Evolutionary conservation across 1,140 invertebrate genomes (phyloP).

Genomic region (Drosophila leontia): DNA sequence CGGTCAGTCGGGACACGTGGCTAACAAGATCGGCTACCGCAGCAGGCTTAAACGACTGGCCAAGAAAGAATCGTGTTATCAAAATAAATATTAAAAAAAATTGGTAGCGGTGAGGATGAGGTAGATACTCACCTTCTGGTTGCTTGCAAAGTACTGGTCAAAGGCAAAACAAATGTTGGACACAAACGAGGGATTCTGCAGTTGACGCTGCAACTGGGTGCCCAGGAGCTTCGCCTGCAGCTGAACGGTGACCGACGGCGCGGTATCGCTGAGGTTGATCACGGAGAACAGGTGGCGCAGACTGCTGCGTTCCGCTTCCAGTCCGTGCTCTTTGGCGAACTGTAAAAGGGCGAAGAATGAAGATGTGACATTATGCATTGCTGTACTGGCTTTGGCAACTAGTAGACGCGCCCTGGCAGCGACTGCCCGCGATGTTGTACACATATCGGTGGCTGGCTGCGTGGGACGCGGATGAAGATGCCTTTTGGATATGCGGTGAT

Average conservation of each 20-base stretch:
- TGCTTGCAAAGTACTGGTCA: constrained; percentile 88
- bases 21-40: constrained; percentile 90
- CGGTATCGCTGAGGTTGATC: constrained; percentile 88
- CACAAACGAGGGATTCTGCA: constrained; percentile 90
- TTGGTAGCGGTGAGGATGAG: neutral
- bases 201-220: constrained; percentile 89
- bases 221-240: constrained; percentile 89
- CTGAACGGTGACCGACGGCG: constrained; percentile 86
- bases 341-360: constrained; percentile 79
- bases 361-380: constrained; percentile 11
- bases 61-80: neutral
- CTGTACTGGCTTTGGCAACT: constrained; percentile 8
- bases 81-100: neutral
- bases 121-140: constrained; percentile 86
- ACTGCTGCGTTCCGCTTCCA: constrained; percentile 95
- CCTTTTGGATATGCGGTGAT: constrained; percentile 2
- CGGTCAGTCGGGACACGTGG: constrained; percentile 93
- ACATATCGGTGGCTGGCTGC: constrained; percentile 30
- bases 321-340: constrained; percentile 92
- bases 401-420: constrained; percentile 45
- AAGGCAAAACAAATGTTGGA: constrained; percentile 92
- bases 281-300: constrained; percentile 94
- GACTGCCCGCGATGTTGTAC: constrained; percentile 57
- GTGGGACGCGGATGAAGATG: neutral
- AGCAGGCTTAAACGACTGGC: constrained; percentile 51